Evolutionary conservation across 1,140 invertebrate species (phyloP), one percentile per base, ranked within the genome.

Genomic region (Pseudomyrmex pallidus): DNA sequence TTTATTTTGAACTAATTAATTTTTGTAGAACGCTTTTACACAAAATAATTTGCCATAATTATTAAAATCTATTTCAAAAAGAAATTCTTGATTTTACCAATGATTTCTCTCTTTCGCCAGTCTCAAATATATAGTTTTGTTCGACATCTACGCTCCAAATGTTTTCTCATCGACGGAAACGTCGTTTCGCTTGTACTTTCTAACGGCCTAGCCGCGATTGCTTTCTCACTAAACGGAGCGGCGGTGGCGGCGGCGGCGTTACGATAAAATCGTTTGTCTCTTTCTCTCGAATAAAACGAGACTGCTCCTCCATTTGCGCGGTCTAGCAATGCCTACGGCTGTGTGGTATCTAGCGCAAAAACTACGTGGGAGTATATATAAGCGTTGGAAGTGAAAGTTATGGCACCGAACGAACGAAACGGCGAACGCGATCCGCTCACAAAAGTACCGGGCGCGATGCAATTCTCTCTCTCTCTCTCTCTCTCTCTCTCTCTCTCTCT

Each of bases 321-420:
- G 50, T 77, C 57, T 57, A 54, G 59, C 48, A 59, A 72, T 46
- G 46, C 56, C 61, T 50, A 10, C 7, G 66, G 35, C 35, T 35
- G 48, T 44, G n/a, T 25, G 25, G 52, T 85, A 84, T 89, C 86
- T 86, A 89, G 84, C 84, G 87, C 78, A 88, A 85, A 85, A 62
- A 56, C 80, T 48, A 88, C 87, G 87, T 89, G 87, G 87, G 87
- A 87, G 87, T 89, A 87, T 44, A 35, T 35, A 35, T 35, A 35
- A 70, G 20, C 54, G 52, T 78, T 78, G 76, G 74, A 77, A 89
- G 87, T 89, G 87, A 89, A 89, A 89, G 87, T 89, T 86, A 74
- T 70, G 2, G 56, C 48, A 56, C 12, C 84, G 86, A 72, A n/a
- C 72, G 44, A 70, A 70, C 54, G 54, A 22, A 64, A 8, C 8